Evolutionary conservation across 2,797 vertebrate species (phyloP).

Genomic region (Chelmon rostratus): DNA sequence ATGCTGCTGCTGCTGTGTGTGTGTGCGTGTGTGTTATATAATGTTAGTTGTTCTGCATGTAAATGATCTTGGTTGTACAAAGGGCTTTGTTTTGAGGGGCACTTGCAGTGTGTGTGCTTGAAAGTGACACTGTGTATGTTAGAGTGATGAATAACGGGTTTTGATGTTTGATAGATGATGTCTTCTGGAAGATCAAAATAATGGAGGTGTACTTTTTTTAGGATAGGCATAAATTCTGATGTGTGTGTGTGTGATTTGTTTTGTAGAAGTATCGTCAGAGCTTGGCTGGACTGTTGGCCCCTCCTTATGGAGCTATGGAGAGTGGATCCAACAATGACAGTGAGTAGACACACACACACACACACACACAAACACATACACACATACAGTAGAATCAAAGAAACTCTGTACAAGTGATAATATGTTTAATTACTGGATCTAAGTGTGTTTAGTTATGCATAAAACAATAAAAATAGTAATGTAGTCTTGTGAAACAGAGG

Average conservation of each 20-base stretch:
- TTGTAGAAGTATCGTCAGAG: conserved; percentile 95
- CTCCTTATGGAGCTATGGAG: conserved; percentile 98
- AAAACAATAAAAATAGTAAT: neutral
- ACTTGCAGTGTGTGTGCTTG: conserved; percentile 37
- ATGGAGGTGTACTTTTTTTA: conserved; percentile 6
- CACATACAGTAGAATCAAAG: conserved; percentile 1
- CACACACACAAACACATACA: conserved; percentile 6
- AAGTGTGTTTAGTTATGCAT: neutral
- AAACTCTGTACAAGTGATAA: conserved; percentile 6
- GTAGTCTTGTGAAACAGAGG: neutral
- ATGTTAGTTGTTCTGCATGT: conserved; percentile 80
- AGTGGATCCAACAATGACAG: conserved; percentile 95
- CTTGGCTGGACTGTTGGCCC: conserved; percentile 95
- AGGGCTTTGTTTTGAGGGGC: conserved; percentile 76
- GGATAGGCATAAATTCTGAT: neutral
- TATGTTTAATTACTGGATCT: neutral
- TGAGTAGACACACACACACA: conserved; percentile 79
- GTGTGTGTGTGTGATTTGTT: conserved; percentile 35
- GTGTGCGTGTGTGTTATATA: conserved; percentile 68
- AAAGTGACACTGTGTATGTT: conserved; percentile 16
- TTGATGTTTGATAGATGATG: conserved; percentile 21
- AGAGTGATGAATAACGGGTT: neutral
- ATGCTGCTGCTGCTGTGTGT: conserved; percentile 41
- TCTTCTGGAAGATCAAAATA: conserved; percentile 1
- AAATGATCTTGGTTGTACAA: conserved; percentile 79